Evolutionary conservation across 2,888 invertebrate species (phyloP).

Genomic region (Diarsia rubi): DNA sequence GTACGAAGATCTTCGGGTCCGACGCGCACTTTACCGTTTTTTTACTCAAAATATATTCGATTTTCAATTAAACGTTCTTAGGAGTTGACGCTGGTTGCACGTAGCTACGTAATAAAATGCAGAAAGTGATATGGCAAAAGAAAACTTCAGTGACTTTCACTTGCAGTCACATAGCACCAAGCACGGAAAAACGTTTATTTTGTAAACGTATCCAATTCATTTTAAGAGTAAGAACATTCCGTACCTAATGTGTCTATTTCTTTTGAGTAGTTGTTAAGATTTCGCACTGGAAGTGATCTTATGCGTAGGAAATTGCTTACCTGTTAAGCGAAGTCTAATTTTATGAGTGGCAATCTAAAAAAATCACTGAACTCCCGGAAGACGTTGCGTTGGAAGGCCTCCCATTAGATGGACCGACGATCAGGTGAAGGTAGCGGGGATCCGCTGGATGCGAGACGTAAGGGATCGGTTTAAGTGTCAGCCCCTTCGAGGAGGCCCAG

Average conservation of each 20-base stretch:
- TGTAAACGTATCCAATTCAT: conserved; percentile 7
- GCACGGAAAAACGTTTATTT: conserved; percentile 22
- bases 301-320: conserved; percentile 43
- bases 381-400: too few relatives aligned
- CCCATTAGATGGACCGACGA: too few relatives aligned
- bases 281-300: conserved; percentile 29
- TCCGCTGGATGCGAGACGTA: too few relatives aligned
- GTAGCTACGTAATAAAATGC: conserved; percentile 4
- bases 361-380: too few relatives aligned
- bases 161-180: not conserved
- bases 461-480: too few relatives aligned
- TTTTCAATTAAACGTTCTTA: conserved; percentile 13
- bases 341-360: too few relatives aligned
- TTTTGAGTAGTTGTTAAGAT: conserved; percentile 25
- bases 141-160: conserved; percentile 26
- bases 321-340: too few relatives aligned
- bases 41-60: not conserved
- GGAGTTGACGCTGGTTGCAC: not conserved
- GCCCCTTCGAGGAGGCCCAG: too few relatives aligned
- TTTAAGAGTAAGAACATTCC: conserved; percentile 9
- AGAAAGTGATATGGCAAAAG: conserved; percentile 10
- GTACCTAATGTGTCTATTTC: conserved; percentile 9
- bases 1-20: not conserved
- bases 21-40: not conserved
- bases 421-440: too few relatives aligned